Percentiles rank a stretch among this genome's conserved stretches.
phyloP scores from a whole-genome alignment of 2,888 invertebrate species.

The Neocrepidodera transversa region DNA sequence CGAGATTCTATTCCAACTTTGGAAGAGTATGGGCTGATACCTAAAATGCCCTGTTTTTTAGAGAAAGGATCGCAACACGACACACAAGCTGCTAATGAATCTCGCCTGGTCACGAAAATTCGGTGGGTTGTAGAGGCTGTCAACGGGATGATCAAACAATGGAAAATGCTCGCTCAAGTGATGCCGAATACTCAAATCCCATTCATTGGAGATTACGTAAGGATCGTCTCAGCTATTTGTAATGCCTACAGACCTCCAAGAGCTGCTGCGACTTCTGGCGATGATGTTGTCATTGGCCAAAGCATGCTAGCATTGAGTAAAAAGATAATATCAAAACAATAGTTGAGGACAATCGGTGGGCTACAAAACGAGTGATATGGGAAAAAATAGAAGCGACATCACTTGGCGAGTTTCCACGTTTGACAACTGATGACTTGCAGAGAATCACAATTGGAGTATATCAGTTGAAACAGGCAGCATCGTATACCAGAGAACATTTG shows the following conservation, averaged over 20 bases:
- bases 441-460: no score
- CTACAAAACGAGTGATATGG: no score
- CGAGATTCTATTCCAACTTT: background rate
- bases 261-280: background rate
- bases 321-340: no score
- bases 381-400: no score
- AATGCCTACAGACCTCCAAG: background rate
- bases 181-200: background rate
- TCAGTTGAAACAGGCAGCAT: background rate
- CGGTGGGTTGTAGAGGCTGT: background rate
- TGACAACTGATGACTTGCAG: no score
- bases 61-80: background rate
- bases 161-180: background rate
- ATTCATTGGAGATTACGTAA: background rate
- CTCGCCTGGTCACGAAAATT: background rate
- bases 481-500: background rate
- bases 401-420: no score
- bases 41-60: background rate
- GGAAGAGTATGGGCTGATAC: background rate
- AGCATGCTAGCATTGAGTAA: no score
- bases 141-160: background rate
- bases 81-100: background rate
- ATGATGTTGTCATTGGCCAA: background rate
- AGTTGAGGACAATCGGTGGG: no score
- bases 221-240: background rate